These are phyloP conservation scores for Heloderma charlesbogerti DNA, from an alignment of 2,113 vertebrate genomes.

Conservation along the genomic window DNA sequence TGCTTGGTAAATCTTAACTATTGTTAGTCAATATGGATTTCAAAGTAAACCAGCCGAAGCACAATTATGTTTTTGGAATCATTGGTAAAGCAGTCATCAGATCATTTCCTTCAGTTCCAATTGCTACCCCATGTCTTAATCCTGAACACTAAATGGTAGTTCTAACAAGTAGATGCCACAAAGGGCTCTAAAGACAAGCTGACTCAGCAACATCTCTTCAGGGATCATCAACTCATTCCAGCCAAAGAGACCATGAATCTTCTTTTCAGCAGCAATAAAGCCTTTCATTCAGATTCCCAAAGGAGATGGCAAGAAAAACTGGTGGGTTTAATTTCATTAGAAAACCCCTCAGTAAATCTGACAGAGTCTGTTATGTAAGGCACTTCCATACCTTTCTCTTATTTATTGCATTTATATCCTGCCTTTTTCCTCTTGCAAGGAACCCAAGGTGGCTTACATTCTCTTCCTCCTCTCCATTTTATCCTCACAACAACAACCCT, in stretches of 20 bases:
- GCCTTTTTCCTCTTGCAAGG: too few relatives aligned
- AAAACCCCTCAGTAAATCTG: slow-evolving; percentile 7
- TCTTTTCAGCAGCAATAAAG: slow-evolving; percentile 25
- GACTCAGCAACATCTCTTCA: not conserved
- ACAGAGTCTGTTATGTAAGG: not conserved
- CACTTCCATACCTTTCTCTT: slow-evolving; percentile 9
- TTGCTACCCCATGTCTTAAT: slow-evolving; percentile 10
- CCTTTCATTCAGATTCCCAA: slow-evolving; percentile 18
- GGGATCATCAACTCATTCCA: slow-evolving; percentile 16
- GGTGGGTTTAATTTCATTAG: slow-evolving; percentile 8
- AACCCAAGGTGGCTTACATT: too few relatives aligned
- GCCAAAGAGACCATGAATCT: slow-evolving; percentile 18
- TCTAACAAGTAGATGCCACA: not conserved
- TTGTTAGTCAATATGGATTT: not conserved
- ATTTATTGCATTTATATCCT: too few relatives aligned
- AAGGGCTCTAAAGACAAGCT: not conserved
- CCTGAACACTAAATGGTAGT: not conserved
- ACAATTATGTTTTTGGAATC: not conserved
- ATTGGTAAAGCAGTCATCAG: not conserved
- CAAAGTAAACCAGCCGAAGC: not conserved
- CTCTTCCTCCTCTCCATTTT: too few relatives aligned
- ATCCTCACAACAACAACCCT: too few relatives aligned
- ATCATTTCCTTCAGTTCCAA: not conserved
- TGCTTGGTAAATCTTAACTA: not conserved
- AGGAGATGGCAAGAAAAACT: slow-evolving; percentile 11